Percentiles rank a stretch among this genome's conserved stretches.
Conservation (phyloP, 2,113 vertebrate genomes). For the Triplophysa rosa region DNA sequence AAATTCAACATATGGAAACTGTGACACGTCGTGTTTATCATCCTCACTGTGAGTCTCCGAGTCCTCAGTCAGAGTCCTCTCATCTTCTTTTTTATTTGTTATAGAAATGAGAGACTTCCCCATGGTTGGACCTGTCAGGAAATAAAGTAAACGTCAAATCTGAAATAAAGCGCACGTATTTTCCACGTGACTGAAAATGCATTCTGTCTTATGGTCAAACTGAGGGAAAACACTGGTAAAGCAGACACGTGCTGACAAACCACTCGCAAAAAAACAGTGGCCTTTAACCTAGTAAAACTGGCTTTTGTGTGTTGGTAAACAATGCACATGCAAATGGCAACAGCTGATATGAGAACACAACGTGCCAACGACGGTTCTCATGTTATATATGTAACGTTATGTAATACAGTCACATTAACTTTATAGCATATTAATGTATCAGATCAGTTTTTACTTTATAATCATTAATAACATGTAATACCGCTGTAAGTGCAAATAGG, state of each 20-base stretch:
- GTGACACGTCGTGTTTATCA: conserved; percentile 83
- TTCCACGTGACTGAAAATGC: not conserved
- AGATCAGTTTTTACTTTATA: not conserved
- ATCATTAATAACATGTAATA: not conserved
- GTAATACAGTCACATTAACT: not conserved
- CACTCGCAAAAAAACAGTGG: not conserved
- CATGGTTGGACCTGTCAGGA: conserved; percentile 72
- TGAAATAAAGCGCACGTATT: not conserved
- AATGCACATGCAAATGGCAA: not conserved
- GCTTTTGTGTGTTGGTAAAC: not conserved
- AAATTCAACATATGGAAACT: conserved; percentile 98
- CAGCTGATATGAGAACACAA: not conserved
- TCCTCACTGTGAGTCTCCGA: conserved; percentile 80
- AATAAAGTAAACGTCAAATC: not conserved
- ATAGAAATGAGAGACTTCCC: conserved; percentile 87
- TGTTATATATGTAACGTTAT: rapidly evolving
- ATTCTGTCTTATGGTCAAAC: not conserved
- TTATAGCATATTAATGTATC: not conserved
- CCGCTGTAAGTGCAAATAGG: not conserved
- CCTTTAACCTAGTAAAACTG: not conserved
- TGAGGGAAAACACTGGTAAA: not conserved
- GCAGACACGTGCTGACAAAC: not conserved
- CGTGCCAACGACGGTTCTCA: not conserved
- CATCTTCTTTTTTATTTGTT: conserved; percentile 73
- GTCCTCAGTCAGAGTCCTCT: conserved; percentile 67